Conservation (phyloP, 2,797 vertebrate species). For the Rhynchonycteris naso region DNA sequence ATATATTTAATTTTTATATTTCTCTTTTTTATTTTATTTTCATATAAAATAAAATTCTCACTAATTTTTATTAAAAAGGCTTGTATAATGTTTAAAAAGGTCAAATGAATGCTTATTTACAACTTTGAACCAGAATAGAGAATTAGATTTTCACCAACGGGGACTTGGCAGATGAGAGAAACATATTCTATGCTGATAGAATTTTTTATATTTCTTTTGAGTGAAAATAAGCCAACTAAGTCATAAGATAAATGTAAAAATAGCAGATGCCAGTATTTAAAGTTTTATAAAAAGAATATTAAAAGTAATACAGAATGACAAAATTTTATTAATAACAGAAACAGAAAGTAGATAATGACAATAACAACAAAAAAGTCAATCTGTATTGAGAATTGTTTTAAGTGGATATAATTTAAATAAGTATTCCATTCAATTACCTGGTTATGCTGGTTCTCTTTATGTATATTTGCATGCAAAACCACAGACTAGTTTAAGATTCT, state of each 20-base stretch:
- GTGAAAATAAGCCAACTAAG: conserved; percentile 54
- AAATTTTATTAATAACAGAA: conserved; percentile 27
- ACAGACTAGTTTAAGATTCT: not conserved
- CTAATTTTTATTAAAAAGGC: not conserved
- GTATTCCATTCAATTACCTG: not conserved
- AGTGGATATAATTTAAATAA: conserved; percentile 14
- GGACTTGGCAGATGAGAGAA: not conserved
- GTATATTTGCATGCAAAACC: not conserved
- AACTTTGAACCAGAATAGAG: conserved; percentile 56
- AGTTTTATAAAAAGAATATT: conserved; percentile 47
- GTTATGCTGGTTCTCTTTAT: not conserved
- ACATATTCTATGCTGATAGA: conserved; percentile 39
- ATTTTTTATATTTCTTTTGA: conserved; percentile 48
- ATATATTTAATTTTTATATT: not conserved
- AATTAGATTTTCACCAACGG: conserved; percentile 45
- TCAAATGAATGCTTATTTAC: conserved; percentile 62
- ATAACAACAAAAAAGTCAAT: not conserved
- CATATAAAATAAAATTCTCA: not conserved
- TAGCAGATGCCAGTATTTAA: conserved; percentile 39
- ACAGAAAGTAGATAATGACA: conserved; percentile 2
- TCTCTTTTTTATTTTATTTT: conserved; percentile 19
- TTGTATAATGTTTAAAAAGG: conserved; percentile 55
- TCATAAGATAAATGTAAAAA: conserved; percentile 63
- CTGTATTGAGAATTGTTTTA: not conserved
- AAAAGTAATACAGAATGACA: conserved; percentile 55